Evolutionary conservation across 2,797 vertebrate species (phyloP).

Genomic region (Acrossocheilus fasciatus): DNA sequence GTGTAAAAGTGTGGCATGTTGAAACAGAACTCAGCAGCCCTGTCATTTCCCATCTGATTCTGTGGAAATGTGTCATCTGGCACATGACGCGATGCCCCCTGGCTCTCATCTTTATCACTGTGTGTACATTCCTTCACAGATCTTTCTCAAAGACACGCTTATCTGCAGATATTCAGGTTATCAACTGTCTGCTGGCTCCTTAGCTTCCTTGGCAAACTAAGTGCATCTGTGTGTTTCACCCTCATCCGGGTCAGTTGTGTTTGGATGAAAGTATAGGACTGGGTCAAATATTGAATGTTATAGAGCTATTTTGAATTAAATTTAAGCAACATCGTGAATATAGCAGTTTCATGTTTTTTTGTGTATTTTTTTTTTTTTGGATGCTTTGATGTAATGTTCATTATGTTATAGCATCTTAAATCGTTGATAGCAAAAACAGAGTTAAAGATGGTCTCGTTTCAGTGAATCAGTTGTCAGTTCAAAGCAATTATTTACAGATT

Average conservation of each 20-base stretch:
- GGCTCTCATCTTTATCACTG: not conserved
- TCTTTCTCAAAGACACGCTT: not conserved
- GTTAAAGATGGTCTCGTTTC: not conserved
- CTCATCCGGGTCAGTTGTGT: not conserved
- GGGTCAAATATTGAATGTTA: not conserved
- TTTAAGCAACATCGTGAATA: not conserved
- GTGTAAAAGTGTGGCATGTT: conserved; percentile 29
- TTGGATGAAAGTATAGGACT: not conserved
- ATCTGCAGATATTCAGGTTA: conserved; percentile 9
- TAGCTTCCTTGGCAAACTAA: not conserved
- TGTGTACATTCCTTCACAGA: not conserved
- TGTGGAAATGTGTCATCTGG: conserved; percentile 49
- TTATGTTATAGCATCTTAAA: no score
- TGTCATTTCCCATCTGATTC: conserved; percentile 50
- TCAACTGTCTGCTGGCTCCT: conserved; percentile 2
- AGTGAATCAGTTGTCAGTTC: not conserved
- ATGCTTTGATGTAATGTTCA: no score
- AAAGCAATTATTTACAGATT: not conserved
- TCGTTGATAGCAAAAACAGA: no score
- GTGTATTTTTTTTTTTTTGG: not conserved
- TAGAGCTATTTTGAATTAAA: not conserved
- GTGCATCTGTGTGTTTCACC: not conserved
- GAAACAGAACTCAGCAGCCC: conserved; percentile 14
- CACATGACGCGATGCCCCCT: conserved; percentile 14
- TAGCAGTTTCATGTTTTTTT: not conserved